Percentiles rank a stretch among this genome's conserved stretches.
Evolutionary conservation across 2,888 invertebrate genomes (phyloP).

Genomic region (Tromatobia lineatoria): DNA sequence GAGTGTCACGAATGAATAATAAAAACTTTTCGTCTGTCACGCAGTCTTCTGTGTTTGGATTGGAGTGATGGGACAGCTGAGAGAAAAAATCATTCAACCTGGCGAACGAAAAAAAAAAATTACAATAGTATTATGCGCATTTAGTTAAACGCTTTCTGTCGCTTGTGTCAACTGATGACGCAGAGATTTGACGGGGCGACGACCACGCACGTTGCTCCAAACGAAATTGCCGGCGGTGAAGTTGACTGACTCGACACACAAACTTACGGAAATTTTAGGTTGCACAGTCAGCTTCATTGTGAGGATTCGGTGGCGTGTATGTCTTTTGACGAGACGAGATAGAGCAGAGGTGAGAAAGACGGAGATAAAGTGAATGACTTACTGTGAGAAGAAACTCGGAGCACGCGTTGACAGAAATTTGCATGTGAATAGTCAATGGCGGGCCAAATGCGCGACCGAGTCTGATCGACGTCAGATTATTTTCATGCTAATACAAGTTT

Average conservation of each 20-base stretch:
- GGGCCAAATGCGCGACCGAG: conserved; percentile 66
- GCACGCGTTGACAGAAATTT: conserved; percentile 83
- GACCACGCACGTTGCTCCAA: conserved; percentile 14
- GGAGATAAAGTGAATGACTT: conserved; percentile 49
- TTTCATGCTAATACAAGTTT: conserved; percentile 78
- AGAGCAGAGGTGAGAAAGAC: conserved; percentile 50
- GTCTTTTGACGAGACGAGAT: conserved; percentile 32
- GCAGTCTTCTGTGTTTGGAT: conserved; percentile 5
- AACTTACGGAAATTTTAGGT: background rate
- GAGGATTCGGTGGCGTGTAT: background rate
- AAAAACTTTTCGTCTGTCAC: conserved; percentile 19
- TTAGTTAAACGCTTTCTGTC: conserved; percentile 47
- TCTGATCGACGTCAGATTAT: conserved; percentile 81
- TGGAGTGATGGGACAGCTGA: background rate
- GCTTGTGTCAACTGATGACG: conserved; percentile 48
- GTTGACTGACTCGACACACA: background rate
- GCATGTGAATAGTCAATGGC: conserved; percentile 80
- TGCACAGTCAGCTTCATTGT: conserved; percentile 18
- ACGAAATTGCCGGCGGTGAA: background rate
- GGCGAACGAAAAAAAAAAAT: conserved; percentile 29
- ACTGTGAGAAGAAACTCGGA: conserved; percentile 50
- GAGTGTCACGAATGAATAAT: conserved; percentile 59
- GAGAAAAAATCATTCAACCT: conserved; percentile 48
- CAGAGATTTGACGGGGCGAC: conserved; percentile 42
- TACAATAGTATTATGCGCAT: conserved; percentile 58